phyloP scores from a whole-genome alignment of 2,113 vertebrate species.

The Xenopus laevis region DNA sequence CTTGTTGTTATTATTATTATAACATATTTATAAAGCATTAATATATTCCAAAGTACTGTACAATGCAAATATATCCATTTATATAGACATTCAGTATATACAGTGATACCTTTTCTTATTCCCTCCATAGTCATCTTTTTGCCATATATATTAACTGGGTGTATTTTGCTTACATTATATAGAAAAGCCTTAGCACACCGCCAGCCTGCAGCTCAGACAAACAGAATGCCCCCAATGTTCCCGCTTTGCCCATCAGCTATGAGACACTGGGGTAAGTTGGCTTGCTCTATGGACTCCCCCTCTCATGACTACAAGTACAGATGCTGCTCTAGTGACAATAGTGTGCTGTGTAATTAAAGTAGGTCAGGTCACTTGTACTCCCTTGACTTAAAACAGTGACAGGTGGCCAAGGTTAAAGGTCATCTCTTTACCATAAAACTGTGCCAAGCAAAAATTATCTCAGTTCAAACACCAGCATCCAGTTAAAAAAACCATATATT shows the following conservation, averaged over 20 bases:
- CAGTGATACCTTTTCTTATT: too few species aligned
- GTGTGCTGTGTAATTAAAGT: constrained; percentile 17
- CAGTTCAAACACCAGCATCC: constrained; percentile 25
- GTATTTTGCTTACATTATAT: constrained; percentile 7
- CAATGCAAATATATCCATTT: too few species aligned
- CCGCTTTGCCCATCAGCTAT: constrained; percentile 32
- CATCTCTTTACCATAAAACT: constrained; percentile 66
- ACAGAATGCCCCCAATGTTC: constrained; percentile 53
- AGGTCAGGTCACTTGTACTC: constrained; percentile 47
- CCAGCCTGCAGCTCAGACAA: constrained; percentile 52
- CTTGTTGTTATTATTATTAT: too few species aligned
- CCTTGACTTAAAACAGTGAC: constrained; percentile 51
- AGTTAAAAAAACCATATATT: not conserved
- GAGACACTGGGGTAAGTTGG: constrained; percentile 67
- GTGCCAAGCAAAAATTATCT: constrained; percentile 53
- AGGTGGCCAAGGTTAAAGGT: constrained; percentile 62
- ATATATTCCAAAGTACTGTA: too few species aligned
- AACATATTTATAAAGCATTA: too few species aligned
- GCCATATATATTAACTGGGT: not conserved
- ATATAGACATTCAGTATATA: too few species aligned
- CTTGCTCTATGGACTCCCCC: constrained; percentile 14
- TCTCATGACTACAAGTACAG: constrained; percentile 48
- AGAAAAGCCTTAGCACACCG: constrained; percentile 9
- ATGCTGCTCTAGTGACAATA: constrained; percentile 7
- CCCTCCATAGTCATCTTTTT: too few species aligned